Conservation (phyloP, 2,797 vertebrate genomes). For the Chaetophractus vellerosus region DNA sequence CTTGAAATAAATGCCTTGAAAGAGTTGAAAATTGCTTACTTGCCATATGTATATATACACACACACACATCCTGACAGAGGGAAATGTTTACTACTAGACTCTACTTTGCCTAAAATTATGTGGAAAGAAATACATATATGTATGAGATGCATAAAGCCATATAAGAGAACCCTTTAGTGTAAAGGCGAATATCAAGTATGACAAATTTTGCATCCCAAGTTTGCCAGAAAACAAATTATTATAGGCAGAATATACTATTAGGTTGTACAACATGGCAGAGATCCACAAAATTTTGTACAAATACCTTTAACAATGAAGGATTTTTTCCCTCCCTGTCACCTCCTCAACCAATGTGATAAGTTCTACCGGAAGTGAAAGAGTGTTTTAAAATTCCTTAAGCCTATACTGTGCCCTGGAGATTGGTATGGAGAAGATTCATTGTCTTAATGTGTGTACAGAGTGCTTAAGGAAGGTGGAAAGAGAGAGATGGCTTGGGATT, state of each 20-base stretch:
- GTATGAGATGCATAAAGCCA: conserved; percentile 65
- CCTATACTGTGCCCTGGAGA: background rate
- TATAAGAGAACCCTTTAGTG: conserved; percentile 59
- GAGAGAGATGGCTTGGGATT: background rate
- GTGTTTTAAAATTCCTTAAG: conserved; percentile 40
- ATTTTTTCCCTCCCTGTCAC: conserved; percentile 33
- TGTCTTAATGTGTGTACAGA: background rate
- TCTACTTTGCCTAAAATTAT: conserved; percentile 70
- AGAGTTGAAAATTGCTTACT: conserved; percentile 71
- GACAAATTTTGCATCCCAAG: conserved; percentile 58
- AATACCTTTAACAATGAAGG: conserved; percentile 31
- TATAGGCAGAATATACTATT: conserved; percentile 51
- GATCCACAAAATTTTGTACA: conserved; percentile 45
- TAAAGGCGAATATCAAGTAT: conserved; percentile 66
- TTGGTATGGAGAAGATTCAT: background rate
- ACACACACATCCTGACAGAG: too few relatives aligned
- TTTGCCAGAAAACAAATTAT: conserved; percentile 66
- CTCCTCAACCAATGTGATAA: conserved; percentile 1
- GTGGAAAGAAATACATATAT: conserved; percentile 61
- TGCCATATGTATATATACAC: background rate
- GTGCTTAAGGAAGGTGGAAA: background rate
- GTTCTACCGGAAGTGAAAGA: background rate
- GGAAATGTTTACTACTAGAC: conserved; percentile 60
- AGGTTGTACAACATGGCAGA: conserved; percentile 17
- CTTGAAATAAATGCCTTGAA: conserved; percentile 68